Percentiles rank a stretch among this genome's conserved stretches.
Conservation (phyloP, 2,113 vertebrate genomes). For the Lagopus muta region DNA sequence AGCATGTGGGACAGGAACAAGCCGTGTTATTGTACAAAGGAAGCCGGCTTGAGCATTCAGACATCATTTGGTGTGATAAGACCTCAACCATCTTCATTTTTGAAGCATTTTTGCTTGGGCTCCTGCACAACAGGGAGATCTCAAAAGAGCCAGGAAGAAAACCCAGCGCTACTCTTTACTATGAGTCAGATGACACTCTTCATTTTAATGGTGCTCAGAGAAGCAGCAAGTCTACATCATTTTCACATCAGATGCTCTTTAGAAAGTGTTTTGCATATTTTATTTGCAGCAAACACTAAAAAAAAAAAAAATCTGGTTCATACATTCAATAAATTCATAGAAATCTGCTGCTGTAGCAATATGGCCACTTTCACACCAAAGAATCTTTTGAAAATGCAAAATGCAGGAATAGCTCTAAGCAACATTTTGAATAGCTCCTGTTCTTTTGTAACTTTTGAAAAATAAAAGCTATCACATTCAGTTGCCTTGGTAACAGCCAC, state of each 20-base stretch:
- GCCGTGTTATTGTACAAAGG: neutral
- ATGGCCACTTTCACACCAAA: slow-evolving; percentile 26
- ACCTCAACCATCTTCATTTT: neutral
- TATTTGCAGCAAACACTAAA: neutral
- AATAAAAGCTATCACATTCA: neutral
- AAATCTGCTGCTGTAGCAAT: neutral
- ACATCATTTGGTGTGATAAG: accelerated
- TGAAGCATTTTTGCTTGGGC: neutral
- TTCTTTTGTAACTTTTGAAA: neutral
- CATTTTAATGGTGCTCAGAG: neutral
- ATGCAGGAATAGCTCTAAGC: neutral
- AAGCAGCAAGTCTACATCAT: neutral
- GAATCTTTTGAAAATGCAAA: neutral
- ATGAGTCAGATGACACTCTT: neutral
- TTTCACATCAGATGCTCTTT: slow-evolving; percentile 25
- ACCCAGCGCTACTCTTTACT: neutral
- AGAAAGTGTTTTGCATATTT: slow-evolving; percentile 8
- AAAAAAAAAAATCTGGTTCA: neutral
- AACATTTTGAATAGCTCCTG: neutral
- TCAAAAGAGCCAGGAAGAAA: neutral
- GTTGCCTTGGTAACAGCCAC: slow-evolving; percentile 24
- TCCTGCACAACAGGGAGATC: neutral
- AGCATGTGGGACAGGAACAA: accelerated
- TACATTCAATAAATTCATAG: neutral
- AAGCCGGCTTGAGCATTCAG: neutral